phyloP scores from a whole-genome alignment of 2,797 vertebrate genomes.

The Urosaurus nigricauda region DNA sequence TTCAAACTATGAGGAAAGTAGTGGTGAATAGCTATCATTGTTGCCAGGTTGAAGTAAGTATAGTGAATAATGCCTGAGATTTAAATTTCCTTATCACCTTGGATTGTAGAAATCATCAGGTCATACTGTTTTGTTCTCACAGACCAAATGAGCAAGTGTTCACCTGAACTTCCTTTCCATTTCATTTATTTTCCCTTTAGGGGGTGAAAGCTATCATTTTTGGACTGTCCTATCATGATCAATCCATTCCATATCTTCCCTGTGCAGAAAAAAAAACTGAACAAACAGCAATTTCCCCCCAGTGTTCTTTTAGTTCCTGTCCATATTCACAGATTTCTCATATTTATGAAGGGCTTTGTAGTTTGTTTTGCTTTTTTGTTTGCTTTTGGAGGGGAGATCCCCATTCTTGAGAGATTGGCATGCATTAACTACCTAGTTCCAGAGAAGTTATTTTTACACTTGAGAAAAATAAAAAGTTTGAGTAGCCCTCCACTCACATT shows the following conservation, averaged over 20 bases:
- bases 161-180: not conserved
- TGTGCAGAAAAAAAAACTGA: not conserved
- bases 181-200: not conserved
- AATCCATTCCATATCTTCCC: not conserved
- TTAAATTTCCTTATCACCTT: not conserved
- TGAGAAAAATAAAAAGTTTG: conserved; percentile 18
- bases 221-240: not conserved
- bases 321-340: not conserved
- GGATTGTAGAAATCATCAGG: not conserved
- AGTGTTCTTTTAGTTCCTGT: not conserved
- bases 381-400: too few relatives aligned
- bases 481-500: not conserved
- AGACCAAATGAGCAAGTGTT: not conserved
- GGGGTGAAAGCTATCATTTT: not conserved
- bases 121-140: not conserved
- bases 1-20: too few relatives aligned
- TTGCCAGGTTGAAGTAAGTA: too few relatives aligned
- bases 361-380: too few relatives aligned
- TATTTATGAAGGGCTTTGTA: not conserved
- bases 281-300: not conserved
- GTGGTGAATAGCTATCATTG: too few relatives aligned
- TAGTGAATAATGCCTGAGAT: too few relatives aligned
- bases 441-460: conserved; percentile 26
- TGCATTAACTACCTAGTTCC: not conserved
- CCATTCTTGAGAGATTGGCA: not conserved